phyloP scores from a whole-genome alignment of 2,888 invertebrate genomes.

The Mythimna lalbum region DNA sequence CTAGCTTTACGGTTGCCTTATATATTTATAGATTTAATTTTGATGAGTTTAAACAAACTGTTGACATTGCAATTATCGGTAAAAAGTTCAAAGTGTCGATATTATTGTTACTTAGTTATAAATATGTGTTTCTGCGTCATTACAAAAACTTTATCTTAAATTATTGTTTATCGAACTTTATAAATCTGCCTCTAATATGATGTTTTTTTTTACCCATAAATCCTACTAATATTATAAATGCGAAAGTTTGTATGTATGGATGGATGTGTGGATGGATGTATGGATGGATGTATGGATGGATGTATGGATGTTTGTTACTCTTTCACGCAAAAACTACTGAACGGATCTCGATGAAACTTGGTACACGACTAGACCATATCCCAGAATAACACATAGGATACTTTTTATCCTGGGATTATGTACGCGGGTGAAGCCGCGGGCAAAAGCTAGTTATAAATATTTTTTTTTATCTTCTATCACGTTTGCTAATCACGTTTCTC shows the following conservation, averaged over 20 bases:
- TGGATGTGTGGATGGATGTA: too few species aligned
- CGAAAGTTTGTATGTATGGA: too few species aligned
- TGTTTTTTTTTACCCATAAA: constrained; percentile 7
- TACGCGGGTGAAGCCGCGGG: too few species aligned
- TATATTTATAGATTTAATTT: not conserved
- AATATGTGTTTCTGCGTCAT: constrained; percentile 28
- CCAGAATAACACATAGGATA: too few species aligned
- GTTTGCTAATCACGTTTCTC: not conserved
- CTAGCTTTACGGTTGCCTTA: too few species aligned
- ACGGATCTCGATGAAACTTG: too few species aligned
- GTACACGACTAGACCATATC: too few species aligned
- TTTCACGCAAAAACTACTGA: too few species aligned
- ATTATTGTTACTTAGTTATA: constrained; percentile 1
- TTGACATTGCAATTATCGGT: constrained; percentile 20
- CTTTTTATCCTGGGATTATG: too few species aligned
- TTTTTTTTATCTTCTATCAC: not conserved
- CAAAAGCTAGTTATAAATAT: constrained; percentile 3
- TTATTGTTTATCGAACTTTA: constrained; percentile 8
- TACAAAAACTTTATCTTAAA: not conserved
- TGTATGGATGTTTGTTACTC: too few species aligned
- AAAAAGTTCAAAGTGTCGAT: constrained; percentile 2
- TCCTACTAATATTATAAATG: too few species aligned
- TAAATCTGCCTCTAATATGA: not conserved
- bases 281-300: too few species aligned
- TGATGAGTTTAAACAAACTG: constrained; percentile 34